Evolutionary conservation across 2,888 invertebrate species (phyloP).

Genomic region (Lasius platythorax): DNA sequence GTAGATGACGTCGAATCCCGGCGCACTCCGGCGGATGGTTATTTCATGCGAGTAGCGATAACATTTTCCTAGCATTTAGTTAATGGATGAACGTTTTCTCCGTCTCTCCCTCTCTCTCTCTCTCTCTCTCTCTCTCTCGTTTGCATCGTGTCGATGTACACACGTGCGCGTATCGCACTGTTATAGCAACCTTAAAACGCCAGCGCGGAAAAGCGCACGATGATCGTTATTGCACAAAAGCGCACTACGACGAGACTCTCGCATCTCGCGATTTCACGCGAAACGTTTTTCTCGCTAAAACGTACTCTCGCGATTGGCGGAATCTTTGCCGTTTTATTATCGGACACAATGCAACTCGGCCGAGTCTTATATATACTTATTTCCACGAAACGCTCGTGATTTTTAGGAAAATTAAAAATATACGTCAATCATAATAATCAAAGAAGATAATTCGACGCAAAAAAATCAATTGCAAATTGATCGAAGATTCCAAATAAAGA

Average conservation of each 20-base stretch:
- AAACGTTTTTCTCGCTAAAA: not conserved
- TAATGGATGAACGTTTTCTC: slow-evolving; percentile 63
- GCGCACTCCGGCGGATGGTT: slow-evolving; percentile 67
- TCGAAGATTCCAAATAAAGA: not conserved
- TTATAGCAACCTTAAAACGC: slow-evolving; percentile 50
- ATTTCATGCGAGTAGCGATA: slow-evolving; percentile 74
- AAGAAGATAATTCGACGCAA: not conserved
- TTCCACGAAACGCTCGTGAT: not conserved
- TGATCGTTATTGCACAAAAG: slow-evolving; percentile 52
- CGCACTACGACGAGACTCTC: slow-evolving; percentile 18
- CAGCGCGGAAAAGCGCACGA: slow-evolving; percentile 52
- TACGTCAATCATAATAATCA: not conserved
- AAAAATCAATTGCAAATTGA: not conserved
- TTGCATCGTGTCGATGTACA: slow-evolving; percentile 17
- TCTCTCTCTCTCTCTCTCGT: slow-evolving; percentile 5
- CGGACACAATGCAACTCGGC: not conserved
- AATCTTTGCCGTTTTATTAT: slow-evolving; percentile 11
- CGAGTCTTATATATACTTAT: not conserved
- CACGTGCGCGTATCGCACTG: slow-evolving; percentile 15
- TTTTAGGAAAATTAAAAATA: not conserved
- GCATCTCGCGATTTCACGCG: not conserved
- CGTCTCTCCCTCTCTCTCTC: not conserved
- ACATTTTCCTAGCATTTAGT: slow-evolving; percentile 75
- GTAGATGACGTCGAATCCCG: slow-evolving; percentile 59
- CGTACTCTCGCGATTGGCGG: not conserved